Evolutionary conservation across 2,113 vertebrate species (phyloP), one percentile per base, ranked within the genome.

Genomic region (Stictonetta naevosa): DNA sequence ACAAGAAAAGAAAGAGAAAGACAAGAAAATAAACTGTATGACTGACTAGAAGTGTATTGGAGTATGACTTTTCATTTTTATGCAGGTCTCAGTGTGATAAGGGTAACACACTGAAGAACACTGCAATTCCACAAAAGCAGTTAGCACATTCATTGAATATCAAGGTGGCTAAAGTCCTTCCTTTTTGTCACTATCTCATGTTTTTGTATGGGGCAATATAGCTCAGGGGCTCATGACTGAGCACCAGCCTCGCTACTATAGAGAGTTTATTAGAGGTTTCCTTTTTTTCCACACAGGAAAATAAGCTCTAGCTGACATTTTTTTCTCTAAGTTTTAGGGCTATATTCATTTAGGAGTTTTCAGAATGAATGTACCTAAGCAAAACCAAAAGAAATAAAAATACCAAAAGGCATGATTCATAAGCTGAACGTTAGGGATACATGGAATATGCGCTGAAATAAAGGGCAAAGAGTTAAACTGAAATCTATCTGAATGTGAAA

Each of bases 31-130:
- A 98, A 98, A 98, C 96, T 96, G 33, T 91, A 53, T 94, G 95
- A 93, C 93, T 95, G 96, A 93, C 95, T 98, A 53, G 95, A 96
- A 97, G 68, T 89, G 85, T 97, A 97, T 94, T 97, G 94, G 96
- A 97, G 95, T 97, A 97, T 98, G 97, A 97, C 97, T 98, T 98
- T 98, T 98, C 97, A 97, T 97, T 98, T 98, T 97, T 97, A 97
- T 97, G 95, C 96, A 85, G 91, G 96, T 96, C 94, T 97, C 72
- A 87, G 86, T 95, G 90, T 97, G 97, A 98, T 68, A 97, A 98
- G 98, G 94, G 96, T 96, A 98, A 92, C 89, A 86, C 79, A 96
- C 22, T 95, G 95, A 96, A 97, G 94, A 98, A 93, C 88, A 94
- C 88, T 83, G 81, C 83, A 97, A 93, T 66, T 84, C 69, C 64